Percentiles rank a stretch among this genome's conserved stretches.
These are phyloP conservation scores for Echinops telfairi DNA, from an alignment of 2,113 vertebrate species.

Conservation along the genomic window DNA sequence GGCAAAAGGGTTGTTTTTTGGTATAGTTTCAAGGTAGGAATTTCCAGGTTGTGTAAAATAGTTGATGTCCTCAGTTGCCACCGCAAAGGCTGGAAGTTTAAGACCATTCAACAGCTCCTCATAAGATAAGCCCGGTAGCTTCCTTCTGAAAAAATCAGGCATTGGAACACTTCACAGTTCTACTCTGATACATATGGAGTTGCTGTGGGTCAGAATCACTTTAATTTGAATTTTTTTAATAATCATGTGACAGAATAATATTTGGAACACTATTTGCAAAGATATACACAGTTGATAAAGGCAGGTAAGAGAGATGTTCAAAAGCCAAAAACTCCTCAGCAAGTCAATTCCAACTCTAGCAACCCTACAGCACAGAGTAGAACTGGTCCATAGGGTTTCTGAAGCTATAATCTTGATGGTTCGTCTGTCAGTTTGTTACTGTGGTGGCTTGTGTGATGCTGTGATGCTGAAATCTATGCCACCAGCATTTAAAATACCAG, in stretches of 20 bases:
- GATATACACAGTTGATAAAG: background rate
- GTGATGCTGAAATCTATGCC: too few species aligned
- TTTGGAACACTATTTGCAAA: background rate
- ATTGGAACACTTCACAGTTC: background rate
- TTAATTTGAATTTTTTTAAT: background rate
- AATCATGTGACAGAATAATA: background rate
- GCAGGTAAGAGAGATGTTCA: background rate
- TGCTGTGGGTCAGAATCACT: background rate
- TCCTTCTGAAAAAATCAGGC: background rate
- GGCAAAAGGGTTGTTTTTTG: background rate
- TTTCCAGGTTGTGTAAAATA: background rate
- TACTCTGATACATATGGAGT: background rate
- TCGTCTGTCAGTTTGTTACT: too few species aligned
- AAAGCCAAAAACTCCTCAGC: background rate
- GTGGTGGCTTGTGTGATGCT: too few species aligned
- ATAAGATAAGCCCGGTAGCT: background rate
- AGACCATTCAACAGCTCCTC: background rate
- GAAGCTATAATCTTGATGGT: background rate
- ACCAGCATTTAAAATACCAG: too few species aligned
- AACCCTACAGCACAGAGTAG: background rate
- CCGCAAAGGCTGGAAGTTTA: background rate
- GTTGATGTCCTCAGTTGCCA: background rate
- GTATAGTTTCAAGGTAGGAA: background rate
- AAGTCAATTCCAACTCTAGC: background rate
- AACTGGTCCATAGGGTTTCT: background rate